Evolutionary conservation across 2,113 vertebrate species (phyloP).

Genomic region (Perca schrenkii): DNA sequence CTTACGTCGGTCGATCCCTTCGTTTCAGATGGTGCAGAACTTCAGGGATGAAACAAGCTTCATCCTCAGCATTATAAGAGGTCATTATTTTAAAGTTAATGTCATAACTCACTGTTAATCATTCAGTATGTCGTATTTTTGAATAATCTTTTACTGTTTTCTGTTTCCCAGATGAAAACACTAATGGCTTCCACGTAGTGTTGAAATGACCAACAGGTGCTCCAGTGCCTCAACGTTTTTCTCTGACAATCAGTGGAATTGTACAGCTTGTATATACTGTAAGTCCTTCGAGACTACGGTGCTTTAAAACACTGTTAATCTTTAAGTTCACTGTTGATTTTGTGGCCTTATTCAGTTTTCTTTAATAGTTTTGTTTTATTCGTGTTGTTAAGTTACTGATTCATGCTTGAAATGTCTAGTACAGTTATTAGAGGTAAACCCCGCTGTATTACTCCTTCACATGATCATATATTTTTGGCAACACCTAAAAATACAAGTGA

Average conservation of each 20-base stretch:
- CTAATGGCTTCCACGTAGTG: conserved; percentile 91
- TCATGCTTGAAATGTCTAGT: conserved; percentile 7
- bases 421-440: conserved; percentile 1
- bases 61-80: conserved; percentile 91
- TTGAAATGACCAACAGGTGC: conserved; percentile 85
- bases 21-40: conserved; percentile 93
- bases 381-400: conserved; percentile 37
- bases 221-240: background rate
- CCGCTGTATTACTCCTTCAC: background rate
- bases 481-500: background rate
- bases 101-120: too few species aligned
- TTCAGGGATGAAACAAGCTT: conserved; percentile 94
- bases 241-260: conserved; percentile 11
- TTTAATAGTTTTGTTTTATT: conserved; percentile 10
- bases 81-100: conserved; percentile 68
- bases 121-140: background rate
- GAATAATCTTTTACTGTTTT: conserved; percentile 1
- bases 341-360: background rate
- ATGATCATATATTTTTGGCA: background rate
- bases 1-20: background rate
- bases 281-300: conserved; percentile 4
- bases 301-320: background rate
- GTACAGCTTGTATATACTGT: conserved; percentile 60
- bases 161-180: conserved; percentile 88
- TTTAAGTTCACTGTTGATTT: conserved; percentile 15